These are phyloP conservation scores for Alosa sapidissima DNA, from an alignment of 2,797 vertebrate species.

Conservation along the genomic window DNA sequence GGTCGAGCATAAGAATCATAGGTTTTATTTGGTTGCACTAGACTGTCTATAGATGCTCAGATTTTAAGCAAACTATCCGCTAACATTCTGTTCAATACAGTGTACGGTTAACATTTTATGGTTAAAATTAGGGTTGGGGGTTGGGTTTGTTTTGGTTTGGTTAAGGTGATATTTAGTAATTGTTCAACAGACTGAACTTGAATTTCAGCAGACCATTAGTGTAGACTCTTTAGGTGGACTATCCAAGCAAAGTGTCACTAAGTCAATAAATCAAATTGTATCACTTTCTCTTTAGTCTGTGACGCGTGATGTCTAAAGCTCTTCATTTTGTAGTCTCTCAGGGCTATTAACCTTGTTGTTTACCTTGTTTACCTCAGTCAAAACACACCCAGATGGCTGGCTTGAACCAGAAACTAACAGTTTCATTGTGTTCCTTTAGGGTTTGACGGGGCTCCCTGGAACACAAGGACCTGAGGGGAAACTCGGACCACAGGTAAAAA, in stretches of 20 bases:
- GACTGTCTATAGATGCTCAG: too few relatives aligned
- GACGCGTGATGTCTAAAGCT: not conserved
- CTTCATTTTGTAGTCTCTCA: not conserved
- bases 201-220: too few relatives aligned
- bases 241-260: too few relatives aligned
- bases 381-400: not conserved
- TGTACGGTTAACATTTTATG: too few relatives aligned
- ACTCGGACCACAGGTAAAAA: constrained; percentile 85
- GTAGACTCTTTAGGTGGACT: too few relatives aligned
- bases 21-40: too few relatives aligned
- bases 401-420: not conserved
- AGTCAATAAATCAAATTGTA: too few relatives aligned
- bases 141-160: too few relatives aligned
- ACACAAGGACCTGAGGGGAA: constrained; percentile 92
- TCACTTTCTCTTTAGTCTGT: not conserved
- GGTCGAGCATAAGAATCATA: constrained; percentile 84
- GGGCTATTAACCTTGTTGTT: not conserved
- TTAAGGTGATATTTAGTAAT: not conserved
- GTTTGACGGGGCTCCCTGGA: constrained; percentile 89
- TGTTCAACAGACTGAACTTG: not conserved
- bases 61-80: too few relatives aligned
- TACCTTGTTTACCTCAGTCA: not conserved
- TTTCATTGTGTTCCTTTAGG: constrained; percentile 69
- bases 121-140: too few relatives aligned
- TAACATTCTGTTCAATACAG: too few relatives aligned